These are phyloP conservation scores for Macrophya annulata DNA, from an alignment of 2,888 invertebrate species.

Conservation along the genomic window DNA sequence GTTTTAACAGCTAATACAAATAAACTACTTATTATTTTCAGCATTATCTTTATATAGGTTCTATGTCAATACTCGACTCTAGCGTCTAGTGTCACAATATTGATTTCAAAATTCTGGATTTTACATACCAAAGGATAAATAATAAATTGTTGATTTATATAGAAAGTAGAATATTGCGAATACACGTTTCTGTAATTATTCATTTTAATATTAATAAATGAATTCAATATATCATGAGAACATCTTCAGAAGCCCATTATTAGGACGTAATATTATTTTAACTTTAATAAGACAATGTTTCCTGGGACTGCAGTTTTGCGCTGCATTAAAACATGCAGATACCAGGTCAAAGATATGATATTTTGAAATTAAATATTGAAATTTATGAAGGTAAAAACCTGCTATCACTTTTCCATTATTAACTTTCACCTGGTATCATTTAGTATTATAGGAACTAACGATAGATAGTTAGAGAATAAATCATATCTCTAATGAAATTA, in stretches of 20 bases:
- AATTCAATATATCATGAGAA: constrained; percentile 47
- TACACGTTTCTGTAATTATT: constrained; percentile 31
- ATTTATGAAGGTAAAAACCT: constrained; percentile 29
- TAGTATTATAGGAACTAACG: constrained; percentile 62
- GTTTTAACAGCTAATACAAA: constrained; percentile 51
- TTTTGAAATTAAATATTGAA: constrained; percentile 38
- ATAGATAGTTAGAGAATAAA: constrained; percentile 59
- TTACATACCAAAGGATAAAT: constrained; percentile 27
- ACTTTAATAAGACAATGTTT: constrained; percentile 55
- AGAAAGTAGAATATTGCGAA: constrained; percentile 38
- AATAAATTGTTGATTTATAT: constrained; percentile 23
- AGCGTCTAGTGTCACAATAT: constrained; percentile 48
- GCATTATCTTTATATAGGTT: constrained; percentile 37
- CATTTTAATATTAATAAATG: constrained; percentile 7
- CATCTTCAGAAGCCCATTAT: constrained; percentile 52
- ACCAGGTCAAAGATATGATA: constrained; percentile 46
- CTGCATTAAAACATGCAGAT: constrained; percentile 40
- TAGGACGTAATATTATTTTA: constrained; percentile 50
- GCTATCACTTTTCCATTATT: constrained; percentile 24
- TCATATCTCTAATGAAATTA: constrained; percentile 43
- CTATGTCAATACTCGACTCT: constrained; percentile 50
- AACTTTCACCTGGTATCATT: constrained; percentile 46
- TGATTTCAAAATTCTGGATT: constrained; percentile 32
- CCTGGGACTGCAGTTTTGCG: constrained; percentile 48
- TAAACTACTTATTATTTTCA: constrained; percentile 52